Conservation (phyloP, 2,797 vertebrate species). For the Aulostomus chinensis region DNA sequence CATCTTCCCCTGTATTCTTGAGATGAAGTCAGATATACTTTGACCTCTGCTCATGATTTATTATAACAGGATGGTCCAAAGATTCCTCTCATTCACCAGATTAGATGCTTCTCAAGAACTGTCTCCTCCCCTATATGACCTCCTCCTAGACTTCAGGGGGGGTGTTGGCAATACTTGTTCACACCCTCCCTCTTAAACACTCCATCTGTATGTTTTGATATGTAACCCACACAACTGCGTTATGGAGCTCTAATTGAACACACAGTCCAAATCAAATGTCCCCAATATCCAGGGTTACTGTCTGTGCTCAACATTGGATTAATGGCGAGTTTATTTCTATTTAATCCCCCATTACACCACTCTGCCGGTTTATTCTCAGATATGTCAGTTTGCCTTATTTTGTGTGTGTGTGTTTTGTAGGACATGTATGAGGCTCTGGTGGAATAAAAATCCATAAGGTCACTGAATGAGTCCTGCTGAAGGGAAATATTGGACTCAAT, state of each 20-base stretch:
- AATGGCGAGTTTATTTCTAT: conserved; percentile 32
- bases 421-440: too few relatives aligned
- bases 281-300: conserved; percentile 23
- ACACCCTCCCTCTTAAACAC: too few relatives aligned
- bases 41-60: conserved; percentile 4
- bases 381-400: conserved; percentile 2
- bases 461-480: too few relatives aligned
- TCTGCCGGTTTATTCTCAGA: conserved; percentile 2
- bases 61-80: conserved; percentile 25
- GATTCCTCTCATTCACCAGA: conserved; percentile 9
- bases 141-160: too few relatives aligned
- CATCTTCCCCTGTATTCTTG: background rate
- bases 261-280: conserved; percentile 21
- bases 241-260: too few relatives aligned
- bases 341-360: conserved; percentile 31
- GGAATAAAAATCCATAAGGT: too few relatives aligned
- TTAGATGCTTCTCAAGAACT: conserved; percentile 8
- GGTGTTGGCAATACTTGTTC: too few relatives aligned
- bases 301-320: conserved; percentile 12
- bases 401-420: background rate
- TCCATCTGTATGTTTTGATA: too few relatives aligned
- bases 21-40: background rate
- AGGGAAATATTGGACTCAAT: too few relatives aligned
- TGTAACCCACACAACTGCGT: too few relatives aligned
- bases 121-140: too few relatives aligned